These are phyloP conservation scores for Syngnathus rostellatus DNA, from an alignment of 2,797 vertebrate genomes.

Conservation along the genomic window DNA sequence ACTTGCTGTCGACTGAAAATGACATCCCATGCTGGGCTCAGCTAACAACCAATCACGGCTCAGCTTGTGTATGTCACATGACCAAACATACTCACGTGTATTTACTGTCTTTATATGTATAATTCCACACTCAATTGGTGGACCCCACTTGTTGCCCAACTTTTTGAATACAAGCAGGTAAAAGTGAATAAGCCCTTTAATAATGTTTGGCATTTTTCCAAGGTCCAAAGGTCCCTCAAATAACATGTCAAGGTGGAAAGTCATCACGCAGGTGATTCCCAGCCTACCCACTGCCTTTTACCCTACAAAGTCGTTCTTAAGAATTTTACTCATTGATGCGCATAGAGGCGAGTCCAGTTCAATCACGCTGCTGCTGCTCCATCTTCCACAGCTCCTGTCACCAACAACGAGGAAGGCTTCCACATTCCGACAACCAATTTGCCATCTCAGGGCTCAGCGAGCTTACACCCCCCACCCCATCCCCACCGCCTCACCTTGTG, in stretches of 20 bases:
- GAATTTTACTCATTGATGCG: slow-evolving; percentile 7
- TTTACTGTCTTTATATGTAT: not conserved
- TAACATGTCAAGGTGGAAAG: not conserved
- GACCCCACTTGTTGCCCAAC: not conserved
- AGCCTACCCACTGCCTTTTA: slow-evolving; percentile 4
- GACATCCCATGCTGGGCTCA: too few relatives aligned
- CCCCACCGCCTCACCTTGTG: not conserved
- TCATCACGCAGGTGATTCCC: not conserved
- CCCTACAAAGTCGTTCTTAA: not conserved
- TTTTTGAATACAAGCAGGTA: not conserved
- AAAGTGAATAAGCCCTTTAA: not conserved
- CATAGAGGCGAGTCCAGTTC: slow-evolving; percentile 2
- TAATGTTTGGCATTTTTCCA: not conserved
- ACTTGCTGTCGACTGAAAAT: not conserved
- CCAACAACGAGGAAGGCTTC: slow-evolving; percentile 3
- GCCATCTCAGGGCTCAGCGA: slow-evolving; percentile 5
- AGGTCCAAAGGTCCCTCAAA: not conserved
- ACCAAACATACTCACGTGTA: too few relatives aligned
- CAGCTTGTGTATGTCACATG: too few relatives aligned
- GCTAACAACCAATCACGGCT: too few relatives aligned
- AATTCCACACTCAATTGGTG: not conserved
- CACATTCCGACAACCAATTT: slow-evolving; percentile 8
- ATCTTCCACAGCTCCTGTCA: slow-evolving; percentile 4
- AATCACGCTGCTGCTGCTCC: slow-evolving; percentile 2
- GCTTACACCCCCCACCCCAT: not conserved